phyloP scores from a whole-genome alignment of 2,888 invertebrate species.

The Gonocerus acuteangulatus region DNA sequence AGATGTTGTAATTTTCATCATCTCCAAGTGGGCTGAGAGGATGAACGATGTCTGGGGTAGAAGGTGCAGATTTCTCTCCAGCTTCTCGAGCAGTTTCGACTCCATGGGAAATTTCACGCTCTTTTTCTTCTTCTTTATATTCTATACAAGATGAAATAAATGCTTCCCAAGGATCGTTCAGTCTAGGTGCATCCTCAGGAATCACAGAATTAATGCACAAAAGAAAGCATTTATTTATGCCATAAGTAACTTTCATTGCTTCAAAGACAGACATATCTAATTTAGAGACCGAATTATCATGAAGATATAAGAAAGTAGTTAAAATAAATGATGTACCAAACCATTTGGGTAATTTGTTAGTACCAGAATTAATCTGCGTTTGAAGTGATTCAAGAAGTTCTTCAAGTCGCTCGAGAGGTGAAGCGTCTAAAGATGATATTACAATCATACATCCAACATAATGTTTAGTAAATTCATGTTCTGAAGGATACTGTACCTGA shows the following conservation, averaged over 20 bases:
- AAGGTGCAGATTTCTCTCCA: constrained; percentile 40
- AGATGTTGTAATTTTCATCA: constrained; percentile 7
- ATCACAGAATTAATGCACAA: constrained; percentile 79
- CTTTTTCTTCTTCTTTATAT: constrained; percentile 41
- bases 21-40: constrained; percentile 58
- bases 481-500: constrained; percentile 77
- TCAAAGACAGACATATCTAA: constrained; percentile 54
- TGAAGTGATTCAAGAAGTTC: constrained; percentile 71
- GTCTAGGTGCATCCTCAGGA: constrained; percentile 12
- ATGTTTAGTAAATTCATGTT: constrained; percentile 93
- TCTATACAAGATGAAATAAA: constrained; percentile 59
- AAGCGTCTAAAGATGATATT: constrained; percentile 48
- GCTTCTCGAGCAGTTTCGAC: constrained; percentile 51
- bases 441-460: constrained; percentile 66
- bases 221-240: constrained; percentile 78
- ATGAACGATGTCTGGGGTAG: constrained; percentile 53
- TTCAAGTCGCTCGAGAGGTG: constrained; percentile 72
- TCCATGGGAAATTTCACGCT: constrained; percentile 3
- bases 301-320: constrained; percentile 36
- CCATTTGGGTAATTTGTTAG: constrained; percentile 56
- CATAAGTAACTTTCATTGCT: constrained; percentile 78
- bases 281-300: constrained; percentile 48
- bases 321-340: constrained; percentile 36
- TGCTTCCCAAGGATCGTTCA: constrained; percentile 79
- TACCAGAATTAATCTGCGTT: constrained; percentile 64